These are phyloP conservation scores for Apostichopus japonicus DNA, from an alignment of 35 echinoderm and acorn worm genomes.

Conservation along the genomic window DNA sequence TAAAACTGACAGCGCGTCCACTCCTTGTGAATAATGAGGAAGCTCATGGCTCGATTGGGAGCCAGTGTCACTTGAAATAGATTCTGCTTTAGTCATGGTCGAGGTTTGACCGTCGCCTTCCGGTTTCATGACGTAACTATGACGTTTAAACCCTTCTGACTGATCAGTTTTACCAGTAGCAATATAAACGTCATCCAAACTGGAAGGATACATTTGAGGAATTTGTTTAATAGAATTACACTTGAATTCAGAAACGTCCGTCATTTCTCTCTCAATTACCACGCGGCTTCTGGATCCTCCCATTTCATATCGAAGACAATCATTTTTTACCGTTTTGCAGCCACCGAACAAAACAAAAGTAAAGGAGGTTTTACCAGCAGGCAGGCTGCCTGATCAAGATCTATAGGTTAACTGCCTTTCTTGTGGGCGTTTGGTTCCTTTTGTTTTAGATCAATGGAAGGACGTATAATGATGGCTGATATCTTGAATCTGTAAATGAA, in stretches of 20 bases:
- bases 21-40: conserved; percentile 4
- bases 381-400: background rate
- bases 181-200: background rate
- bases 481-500: background rate
- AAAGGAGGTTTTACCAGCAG: background rate
- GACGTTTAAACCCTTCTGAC: background rate
- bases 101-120: background rate
- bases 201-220: conserved; percentile 21
- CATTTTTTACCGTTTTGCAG: conserved; percentile 1
- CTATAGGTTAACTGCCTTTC: no score
- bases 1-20: background rate
- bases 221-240: background rate
- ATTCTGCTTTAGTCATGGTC: background rate
- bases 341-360: background rate
- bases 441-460: no score
- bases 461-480: background rate
- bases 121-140: background rate
- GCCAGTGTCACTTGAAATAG: background rate
- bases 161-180: background rate
- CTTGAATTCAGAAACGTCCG: conserved; percentile 1
- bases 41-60: conserved; percentile 19
- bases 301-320: background rate
- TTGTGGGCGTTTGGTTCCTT: no score
- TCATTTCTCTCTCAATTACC: conserved; percentile 31
- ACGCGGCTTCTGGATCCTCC: conserved; percentile 3